Base-by-base conservation (phyloP, 2,888 invertebrate species). In the Serrognathus titanus region DNA sequence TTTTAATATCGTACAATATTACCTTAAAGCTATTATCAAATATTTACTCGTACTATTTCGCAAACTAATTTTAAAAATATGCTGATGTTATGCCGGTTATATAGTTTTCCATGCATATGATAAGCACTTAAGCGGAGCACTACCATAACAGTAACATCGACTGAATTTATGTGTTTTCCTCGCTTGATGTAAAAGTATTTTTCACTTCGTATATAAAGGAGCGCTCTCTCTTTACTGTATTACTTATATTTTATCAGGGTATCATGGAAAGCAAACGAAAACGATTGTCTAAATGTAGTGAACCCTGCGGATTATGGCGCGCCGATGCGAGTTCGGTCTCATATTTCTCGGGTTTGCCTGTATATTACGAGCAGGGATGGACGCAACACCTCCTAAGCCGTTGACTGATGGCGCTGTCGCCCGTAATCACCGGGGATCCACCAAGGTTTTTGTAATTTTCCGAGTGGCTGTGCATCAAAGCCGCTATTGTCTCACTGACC, bases 381-480 rank as follows among this genome's bases (percentile, higher is more conserved):
- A 57, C 63, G 68, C 66, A 69, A 69, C 67, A 71, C 70, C 70
- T 70, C 68, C 68, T 69, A 69, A 71, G 71, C 68, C 68, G 63
- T 62, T 71, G 73, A 73, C 70, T 73, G 72, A 73, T 73, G 71
- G 69, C 66, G 64, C 68, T 72, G 72, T 70, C 72, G 59, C 62
- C 63, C 61, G 69, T 71, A 73, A 72, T 72, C 72, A 70, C 69
- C 64, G 55, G 70, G 71, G 71, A 71, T 69, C 66, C 64, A 56
- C 67, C 65, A 64, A 68, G 70, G 69, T 72, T 71, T 70, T 71
- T 69, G 71, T 68, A 73, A 73, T 73, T 73, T 73, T 73, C 71
- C 73, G 68, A 71, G 71, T 71, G 71, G 71, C 69, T 70, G 71
- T 73, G 70, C 71, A 71, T 71, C 71, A 69, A 63, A 63, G 60